phyloP scores from a whole-genome alignment of 35 echinoderm and acorn worm species.

The Ophioderma brevispina region DNA sequence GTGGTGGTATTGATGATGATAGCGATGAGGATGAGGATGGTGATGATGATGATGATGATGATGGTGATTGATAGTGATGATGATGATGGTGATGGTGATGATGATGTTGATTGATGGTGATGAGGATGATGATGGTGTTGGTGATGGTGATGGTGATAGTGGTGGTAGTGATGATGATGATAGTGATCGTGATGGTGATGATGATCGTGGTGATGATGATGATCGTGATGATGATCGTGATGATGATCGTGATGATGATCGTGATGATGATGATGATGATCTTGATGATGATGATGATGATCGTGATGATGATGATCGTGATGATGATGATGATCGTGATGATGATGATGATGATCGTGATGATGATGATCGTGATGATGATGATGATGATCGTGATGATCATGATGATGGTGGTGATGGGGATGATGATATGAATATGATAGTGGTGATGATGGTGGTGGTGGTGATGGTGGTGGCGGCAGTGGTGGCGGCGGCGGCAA shows the following conservation, averaged over 20 bases:
- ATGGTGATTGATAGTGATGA: too few species aligned
- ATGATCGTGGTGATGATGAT: neutral
- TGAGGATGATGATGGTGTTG: neutral
- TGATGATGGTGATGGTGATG: constrained; percentile 2
- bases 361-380: too few species aligned
- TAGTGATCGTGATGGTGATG: constrained; percentile 3
- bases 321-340: neutral
- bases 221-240: neutral
- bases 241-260: neutral
- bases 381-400: too few species aligned
- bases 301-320: neutral
- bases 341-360: too few species aligned
- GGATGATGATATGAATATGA: too few species aligned
- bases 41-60: constrained; percentile 3
- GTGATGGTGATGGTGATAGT: constrained; percentile 2
- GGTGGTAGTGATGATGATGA: neutral
- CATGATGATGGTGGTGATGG: too few species aligned
- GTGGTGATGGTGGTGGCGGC: too few species aligned
- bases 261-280: constrained; percentile 3
- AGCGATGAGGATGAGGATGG: too few species aligned
- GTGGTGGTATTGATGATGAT: too few species aligned
- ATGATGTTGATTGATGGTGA: too few species aligned
- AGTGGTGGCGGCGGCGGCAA: too few species aligned
- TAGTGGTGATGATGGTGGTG: too few species aligned
- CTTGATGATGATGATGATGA: neutral